Percentiles rank a stretch among this genome's conserved stretches.
phyloP scores from a whole-genome alignment of 1,140 invertebrate species.

The Leptonema lineaticorne region DNA sequence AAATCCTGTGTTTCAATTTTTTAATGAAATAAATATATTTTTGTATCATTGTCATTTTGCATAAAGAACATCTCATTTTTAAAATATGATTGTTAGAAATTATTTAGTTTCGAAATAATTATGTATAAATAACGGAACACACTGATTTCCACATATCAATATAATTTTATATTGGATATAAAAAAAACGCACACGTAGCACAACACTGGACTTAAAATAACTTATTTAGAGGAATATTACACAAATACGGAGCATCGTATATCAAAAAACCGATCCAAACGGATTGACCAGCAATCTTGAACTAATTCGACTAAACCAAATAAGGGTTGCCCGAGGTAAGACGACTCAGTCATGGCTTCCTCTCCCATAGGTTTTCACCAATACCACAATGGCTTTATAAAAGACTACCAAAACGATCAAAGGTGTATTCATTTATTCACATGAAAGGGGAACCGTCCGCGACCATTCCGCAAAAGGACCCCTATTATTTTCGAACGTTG shows the following conservation, averaged over 20 bases:
- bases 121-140: too few relatives aligned
- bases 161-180: too few relatives aligned
- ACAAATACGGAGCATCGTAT: background rate
- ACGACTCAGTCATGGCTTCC: slow-evolving; percentile 22
- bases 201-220: too few relatives aligned
- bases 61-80: too few relatives aligned
- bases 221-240: too few relatives aligned
- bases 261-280: slow-evolving; percentile 32
- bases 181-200: too few relatives aligned
- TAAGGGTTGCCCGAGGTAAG: slow-evolving; percentile 33
- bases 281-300: slow-evolving; percentile 36
- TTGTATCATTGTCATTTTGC: too few relatives aligned
- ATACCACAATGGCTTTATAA: slow-evolving; percentile 40
- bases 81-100: too few relatives aligned
- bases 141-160: too few relatives aligned
- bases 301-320: slow-evolving; percentile 39
- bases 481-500: slow-evolving; percentile 38
- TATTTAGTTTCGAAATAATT: too few relatives aligned
- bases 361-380: slow-evolving; percentile 37
- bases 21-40: too few relatives aligned
- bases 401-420: slow-evolving; percentile 36
- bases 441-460: slow-evolving; percentile 37
- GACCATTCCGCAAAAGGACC: slow-evolving; percentile 24
- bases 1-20: too few relatives aligned
- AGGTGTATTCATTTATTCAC: slow-evolving; percentile 41